Percentiles rank a stretch among this genome's conserved stretches.
phyloP scores from a whole-genome alignment of 2,797 vertebrate species.

The Acropternis orthonyx region DNA sequence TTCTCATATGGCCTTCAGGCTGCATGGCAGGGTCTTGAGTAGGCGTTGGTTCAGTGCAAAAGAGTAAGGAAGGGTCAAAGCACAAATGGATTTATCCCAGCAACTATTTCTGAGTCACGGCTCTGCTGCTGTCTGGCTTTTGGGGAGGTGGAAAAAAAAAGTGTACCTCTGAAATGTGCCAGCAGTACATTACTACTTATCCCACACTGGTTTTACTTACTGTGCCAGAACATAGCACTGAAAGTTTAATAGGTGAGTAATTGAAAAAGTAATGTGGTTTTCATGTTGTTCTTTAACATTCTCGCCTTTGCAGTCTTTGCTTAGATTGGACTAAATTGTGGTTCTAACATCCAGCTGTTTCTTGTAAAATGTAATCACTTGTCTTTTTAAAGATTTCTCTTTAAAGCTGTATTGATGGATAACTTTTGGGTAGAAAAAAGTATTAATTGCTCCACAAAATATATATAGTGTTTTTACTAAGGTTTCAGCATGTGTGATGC shows the following conservation, averaged over 20 bases:
- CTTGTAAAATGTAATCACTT: background rate
- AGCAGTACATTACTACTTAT: background rate
- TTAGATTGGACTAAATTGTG: background rate
- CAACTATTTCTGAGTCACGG: rapidly evolving
- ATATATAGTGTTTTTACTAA: background rate
- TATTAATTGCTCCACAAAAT: background rate
- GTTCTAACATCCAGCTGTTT: background rate
- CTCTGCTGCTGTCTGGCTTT: background rate
- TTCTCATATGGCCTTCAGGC: background rate
- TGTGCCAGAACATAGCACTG: background rate
- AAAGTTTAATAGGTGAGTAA: background rate
- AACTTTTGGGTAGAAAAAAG: background rate
- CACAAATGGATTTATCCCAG: background rate
- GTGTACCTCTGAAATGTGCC: background rate
- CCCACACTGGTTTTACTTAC: background rate
- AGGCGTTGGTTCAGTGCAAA: background rate
- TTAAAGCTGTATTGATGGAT: background rate
- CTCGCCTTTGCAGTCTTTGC: background rate
- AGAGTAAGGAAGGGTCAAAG: background rate
- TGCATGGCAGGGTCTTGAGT: background rate
- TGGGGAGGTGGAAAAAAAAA: background rate
- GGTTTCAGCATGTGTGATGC: background rate
- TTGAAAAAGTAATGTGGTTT: background rate
- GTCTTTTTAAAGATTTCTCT: background rate
- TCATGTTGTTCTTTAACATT: background rate